Evolutionary conservation across 1,140 invertebrate species (phyloP), one percentile per base, ranked within the genome.

Genomic region (Heliothis subflexa): DNA sequence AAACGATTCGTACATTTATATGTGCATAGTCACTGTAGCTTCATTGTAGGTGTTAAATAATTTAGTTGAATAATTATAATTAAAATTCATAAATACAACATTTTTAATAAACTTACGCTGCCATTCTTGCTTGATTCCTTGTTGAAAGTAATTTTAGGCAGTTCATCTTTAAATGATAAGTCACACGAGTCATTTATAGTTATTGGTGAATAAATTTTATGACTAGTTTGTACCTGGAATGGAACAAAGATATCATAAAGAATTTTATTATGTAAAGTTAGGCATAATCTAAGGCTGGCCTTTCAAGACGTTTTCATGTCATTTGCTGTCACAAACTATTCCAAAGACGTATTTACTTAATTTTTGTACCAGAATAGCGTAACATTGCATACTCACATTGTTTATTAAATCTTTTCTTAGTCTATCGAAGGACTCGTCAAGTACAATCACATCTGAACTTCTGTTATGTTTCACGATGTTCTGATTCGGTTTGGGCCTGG

Each of bases 361-460:
- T n/a, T 40, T 40, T 40, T 40, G 33, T 40, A 7, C 4, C 33
- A 40, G 5, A 40, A 9, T 40, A 9, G 5, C 33, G 5, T 40
- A 9, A 5, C 33, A 40, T 40, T 40, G 33, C 0, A 18, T 62
- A 92, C 89, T 89, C 84, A 94, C 91, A 47, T 79, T 84, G 73
- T 80, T 91, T 9, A 71, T 66, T 40, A 85, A 85, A 68, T 91
- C 88, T 4, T 81, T 81, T 68, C 72, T 82, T 72, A 92, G 75
- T 81, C 79, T 87, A 54, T 94, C 92, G 85, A 91, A 92, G 7
- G 91, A 91, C 64, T 93, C 92, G 73, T 94, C 91, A 72, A 94
- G 79, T 70, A 92, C 72, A 57, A 93, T 89, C 18, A 91, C 70
- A 85, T 93, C 89, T 1, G 89, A 87, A 81, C 80, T 88, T 18